These are phyloP conservation scores for Erythrocercus mccallii DNA, from an alignment of 2,113 vertebrate genomes.

Conservation along the genomic window DNA sequence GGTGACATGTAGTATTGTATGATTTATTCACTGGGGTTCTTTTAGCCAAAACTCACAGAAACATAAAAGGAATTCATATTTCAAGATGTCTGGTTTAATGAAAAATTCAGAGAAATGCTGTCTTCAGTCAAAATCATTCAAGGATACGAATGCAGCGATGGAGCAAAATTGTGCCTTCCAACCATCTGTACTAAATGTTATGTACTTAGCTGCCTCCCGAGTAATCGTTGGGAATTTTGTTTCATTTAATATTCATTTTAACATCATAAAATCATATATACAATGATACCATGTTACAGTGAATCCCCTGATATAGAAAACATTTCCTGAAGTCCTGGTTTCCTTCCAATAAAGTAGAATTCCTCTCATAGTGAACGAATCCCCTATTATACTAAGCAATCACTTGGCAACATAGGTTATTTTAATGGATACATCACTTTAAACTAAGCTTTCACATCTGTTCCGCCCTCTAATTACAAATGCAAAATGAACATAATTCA, in stretches of 20 bases:
- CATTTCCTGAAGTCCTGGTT: slow-evolving; percentile 66
- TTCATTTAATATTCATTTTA: slow-evolving; percentile 96
- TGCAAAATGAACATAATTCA: slow-evolving; percentile 68
- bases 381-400: slow-evolving; percentile 56
- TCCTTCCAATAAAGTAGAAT: slow-evolving; percentile 64
- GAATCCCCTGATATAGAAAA: slow-evolving; percentile 72
- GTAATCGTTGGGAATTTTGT: slow-evolving; percentile 86
- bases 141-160: slow-evolving; percentile 76
- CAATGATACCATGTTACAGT: slow-evolving; percentile 72
- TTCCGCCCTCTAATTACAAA: slow-evolving; percentile 72
- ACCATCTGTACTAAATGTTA: slow-evolving; percentile 81
- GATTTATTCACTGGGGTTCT: slow-evolving; percentile 89
- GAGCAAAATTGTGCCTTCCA: slow-evolving; percentile 84
- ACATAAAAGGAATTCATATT: slow-evolving; percentile 95
- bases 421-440: slow-evolving; percentile 71
- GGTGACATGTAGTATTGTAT: slow-evolving; percentile 83
- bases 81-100: slow-evolving; percentile 92
- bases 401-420: slow-evolving; percentile 67
- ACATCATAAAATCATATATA: slow-evolving; percentile 90
- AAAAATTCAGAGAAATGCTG: slow-evolving; percentile 85
- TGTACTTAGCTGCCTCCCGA: slow-evolving; percentile 86
- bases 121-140: slow-evolving; percentile 82
- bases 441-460: slow-evolving; percentile 71
- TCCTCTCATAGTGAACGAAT: slow-evolving; percentile 40
- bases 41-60: slow-evolving; percentile 89